Percentiles rank a stretch among this genome's conserved stretches.
These are phyloP conservation scores for Palaemon carinicauda DNA, from an alignment of 1,140 invertebrate species.

Conservation along the genomic window DNA sequence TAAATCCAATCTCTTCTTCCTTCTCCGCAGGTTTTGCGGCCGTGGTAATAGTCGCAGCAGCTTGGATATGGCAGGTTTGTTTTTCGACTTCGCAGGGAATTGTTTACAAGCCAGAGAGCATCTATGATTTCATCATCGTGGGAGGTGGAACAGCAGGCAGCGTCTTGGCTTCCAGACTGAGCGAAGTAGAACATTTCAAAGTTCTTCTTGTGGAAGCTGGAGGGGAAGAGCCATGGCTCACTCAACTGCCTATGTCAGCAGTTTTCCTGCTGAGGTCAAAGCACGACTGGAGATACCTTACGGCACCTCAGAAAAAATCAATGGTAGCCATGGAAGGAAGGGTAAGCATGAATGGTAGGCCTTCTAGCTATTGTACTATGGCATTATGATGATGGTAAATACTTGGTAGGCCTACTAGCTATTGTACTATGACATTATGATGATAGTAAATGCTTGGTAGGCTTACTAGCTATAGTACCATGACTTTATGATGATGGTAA, in stretches of 20 bases:
- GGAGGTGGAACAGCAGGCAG: constrained; percentile 69
- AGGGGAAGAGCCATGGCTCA: constrained; percentile 65
- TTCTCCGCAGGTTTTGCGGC: not conserved
- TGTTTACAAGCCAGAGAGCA: constrained; percentile 30
- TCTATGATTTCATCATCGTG: constrained; percentile 58
- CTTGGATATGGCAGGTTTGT: constrained; percentile 23
- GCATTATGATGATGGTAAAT: too few species aligned
- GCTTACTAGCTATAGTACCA: too few species aligned
- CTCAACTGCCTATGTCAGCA: constrained; percentile 74
- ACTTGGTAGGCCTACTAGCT: too few species aligned
- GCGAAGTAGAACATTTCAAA: constrained; percentile 44
- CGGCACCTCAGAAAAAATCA: constrained; percentile 84
- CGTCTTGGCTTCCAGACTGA: constrained; percentile 68
- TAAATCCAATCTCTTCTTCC: too few species aligned
- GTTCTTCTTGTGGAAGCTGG: constrained; percentile 62
- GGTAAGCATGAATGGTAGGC: not conserved
- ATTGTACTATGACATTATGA: not conserved
- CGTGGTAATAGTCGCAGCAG: constrained; percentile 1
- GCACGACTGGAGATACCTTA: constrained; percentile 84
- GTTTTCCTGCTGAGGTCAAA: constrained; percentile 70
- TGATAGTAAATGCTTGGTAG: not conserved
- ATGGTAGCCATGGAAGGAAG: constrained; percentile 77
- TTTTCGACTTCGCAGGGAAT: constrained; percentile 45
- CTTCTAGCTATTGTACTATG: too few species aligned
- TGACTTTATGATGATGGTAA: too few species aligned